Evolutionary conservation across 2,113 vertebrate species (phyloP), one percentile per base, ranked within the genome.

Genomic region (Capricornis sumatraensis): DNA sequence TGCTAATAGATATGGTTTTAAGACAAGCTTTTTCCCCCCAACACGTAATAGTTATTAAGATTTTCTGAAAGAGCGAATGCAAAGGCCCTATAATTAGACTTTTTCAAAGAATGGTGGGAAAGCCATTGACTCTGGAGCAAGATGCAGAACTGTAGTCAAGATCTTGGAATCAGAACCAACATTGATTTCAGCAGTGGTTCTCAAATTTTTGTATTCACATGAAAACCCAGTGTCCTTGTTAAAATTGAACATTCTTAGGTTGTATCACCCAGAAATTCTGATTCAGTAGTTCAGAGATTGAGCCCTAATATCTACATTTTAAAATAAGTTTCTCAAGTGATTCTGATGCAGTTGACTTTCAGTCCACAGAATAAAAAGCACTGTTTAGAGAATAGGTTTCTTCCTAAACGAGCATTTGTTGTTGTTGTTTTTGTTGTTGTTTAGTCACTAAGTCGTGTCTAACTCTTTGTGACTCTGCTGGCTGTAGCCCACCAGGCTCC

Each of bases 31-130:
- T 40, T 47, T 55, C 19, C 2, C 43, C 27, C 40, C 52, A 71
- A 33, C 36, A 60, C 40, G 43, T 10, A 43, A 76, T 76, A 67
- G 45, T 95, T 74, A 74, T 74, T 92, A 96, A 89, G 27, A 60
- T 94, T 97, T 94, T 30, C 78, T 89, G 85, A 96, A 93, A 91
- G 36, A 89, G 40, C 16, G 89, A 96, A 89, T 52, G 33, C n/a
- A 84, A 85, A 81, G 71, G 1, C 9, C 40, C 47, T 87, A 14
- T n/a, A 84, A 57, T 57, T 94, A 86, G 67, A 55, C 7, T 92
- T 87, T 93, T 96, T 93, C 62, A 91, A 95, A 50, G 79, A 86
- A 60, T 36, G 78, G 16, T 57, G 89, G 57, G 55, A 89, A 79
- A 89, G 91, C 25, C 36, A 91, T 33, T 62, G 23, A 83, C 16